These are phyloP conservation scores for Bufotes viridis DNA, from an alignment of 2,797 vertebrate genomes.

Conservation along the genomic window DNA sequence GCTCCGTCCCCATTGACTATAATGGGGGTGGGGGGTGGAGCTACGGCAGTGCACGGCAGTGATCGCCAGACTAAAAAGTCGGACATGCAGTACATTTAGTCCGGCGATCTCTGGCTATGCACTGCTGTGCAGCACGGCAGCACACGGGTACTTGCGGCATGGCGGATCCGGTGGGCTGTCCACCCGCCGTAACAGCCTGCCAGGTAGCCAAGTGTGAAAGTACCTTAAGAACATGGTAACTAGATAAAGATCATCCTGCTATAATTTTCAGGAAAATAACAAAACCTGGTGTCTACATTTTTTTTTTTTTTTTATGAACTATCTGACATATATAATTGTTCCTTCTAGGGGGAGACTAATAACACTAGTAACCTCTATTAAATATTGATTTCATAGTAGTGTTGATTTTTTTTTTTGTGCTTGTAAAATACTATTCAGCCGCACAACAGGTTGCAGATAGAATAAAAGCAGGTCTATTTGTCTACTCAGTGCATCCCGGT, in stretches of 20 bases:
- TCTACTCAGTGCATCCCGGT: conserved; percentile 37
- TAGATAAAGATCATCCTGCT: neutral
- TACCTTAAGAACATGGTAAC: neutral
- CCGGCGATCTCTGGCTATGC: too few species aligned
- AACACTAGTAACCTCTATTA: conserved; percentile 15
- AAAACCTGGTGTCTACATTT: neutral
- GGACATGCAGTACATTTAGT: too few species aligned
- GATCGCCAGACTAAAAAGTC: too few species aligned
- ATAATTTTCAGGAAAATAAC: neutral
- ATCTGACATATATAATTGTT: conserved; percentile 9
- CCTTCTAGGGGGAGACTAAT: neutral
- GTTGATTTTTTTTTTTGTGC: conserved; percentile 27
- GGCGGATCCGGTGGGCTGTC: too few species aligned
- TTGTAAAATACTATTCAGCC: conserved; percentile 40
- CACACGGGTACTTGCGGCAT: too few species aligned
- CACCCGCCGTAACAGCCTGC: too few species aligned
- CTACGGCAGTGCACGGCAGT: too few species aligned
- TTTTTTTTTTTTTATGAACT: neutral
- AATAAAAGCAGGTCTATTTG: conserved; percentile 21
- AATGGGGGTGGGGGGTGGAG: too few species aligned
- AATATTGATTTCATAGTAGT: conserved; percentile 32
- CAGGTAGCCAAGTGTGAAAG: too few species aligned
- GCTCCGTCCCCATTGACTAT: too few species aligned
- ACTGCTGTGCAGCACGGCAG: too few species aligned
- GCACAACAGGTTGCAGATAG: conserved; percentile 43